Conservation (phyloP, 2,113 vertebrate genomes). For the Orcinus orca region DNA sequence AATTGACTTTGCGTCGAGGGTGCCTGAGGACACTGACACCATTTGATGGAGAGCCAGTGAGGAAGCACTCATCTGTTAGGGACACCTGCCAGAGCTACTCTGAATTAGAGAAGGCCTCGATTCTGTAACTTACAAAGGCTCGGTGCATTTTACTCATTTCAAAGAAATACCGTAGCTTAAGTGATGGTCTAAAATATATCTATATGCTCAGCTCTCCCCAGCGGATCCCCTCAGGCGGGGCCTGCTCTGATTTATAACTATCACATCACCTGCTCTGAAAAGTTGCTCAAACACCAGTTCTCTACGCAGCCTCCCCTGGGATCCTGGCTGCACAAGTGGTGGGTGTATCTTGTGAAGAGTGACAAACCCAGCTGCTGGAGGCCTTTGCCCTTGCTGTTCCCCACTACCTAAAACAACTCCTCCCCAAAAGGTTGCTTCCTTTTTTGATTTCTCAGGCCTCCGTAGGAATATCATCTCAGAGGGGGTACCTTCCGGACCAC, state of each 20-base stretch:
- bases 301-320: background rate
- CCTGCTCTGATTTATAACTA: background rate
- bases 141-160: slow-evolving; percentile 2
- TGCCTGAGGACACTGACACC: background rate
- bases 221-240: background rate
- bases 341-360: background rate
- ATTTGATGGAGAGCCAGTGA: background rate
- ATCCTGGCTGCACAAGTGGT: background rate
- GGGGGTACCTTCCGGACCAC: background rate
- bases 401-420: background rate
- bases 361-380: background rate
- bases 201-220: background rate
- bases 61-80: background rate
- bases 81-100: background rate
- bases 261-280: background rate
- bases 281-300: background rate
- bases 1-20: slow-evolving; percentile 81
- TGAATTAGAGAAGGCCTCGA: background rate
- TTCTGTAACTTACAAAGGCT: background rate
- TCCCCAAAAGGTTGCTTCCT: background rate
- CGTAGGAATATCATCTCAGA: background rate
- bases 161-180: background rate
- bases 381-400: background rate
- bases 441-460: background rate
- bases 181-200: background rate